Evolutionary conservation across 2,797 vertebrate genomes (phyloP).

Genomic region (Semotilus atromaculatus): DNA sequence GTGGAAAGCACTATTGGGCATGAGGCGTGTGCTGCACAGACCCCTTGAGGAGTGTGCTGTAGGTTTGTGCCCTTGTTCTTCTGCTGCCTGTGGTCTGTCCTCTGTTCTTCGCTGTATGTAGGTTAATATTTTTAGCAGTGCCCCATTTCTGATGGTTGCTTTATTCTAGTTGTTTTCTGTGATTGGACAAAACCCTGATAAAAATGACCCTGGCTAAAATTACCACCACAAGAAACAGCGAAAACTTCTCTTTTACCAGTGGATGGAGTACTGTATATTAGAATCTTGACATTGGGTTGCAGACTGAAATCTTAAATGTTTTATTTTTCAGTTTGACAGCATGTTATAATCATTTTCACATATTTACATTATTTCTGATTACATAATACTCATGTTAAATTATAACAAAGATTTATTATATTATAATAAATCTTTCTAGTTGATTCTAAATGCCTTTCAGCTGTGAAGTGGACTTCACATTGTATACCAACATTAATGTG

Average conservation of each 20-base stretch:
- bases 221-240: constrained; percentile 26
- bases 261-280: background rate
- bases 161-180: constrained; percentile 61
- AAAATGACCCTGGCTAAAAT: constrained; percentile 37
- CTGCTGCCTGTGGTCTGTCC: constrained; percentile 36
- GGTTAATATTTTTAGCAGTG: constrained; percentile 80
- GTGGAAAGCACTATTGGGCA: background rate
- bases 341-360: background rate
- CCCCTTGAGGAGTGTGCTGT: background rate
- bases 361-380: background rate
- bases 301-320: background rate
- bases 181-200: constrained; percentile 29
- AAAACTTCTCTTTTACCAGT: background rate
- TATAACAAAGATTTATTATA: background rate
- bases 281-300: background rate
- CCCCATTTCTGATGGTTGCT: constrained; percentile 69
- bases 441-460: background rate
- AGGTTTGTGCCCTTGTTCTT: constrained; percentile 42
- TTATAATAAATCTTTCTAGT: background rate
- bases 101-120: constrained; percentile 65
- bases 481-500: too few relatives aligned
- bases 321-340: background rate
- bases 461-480: too few relatives aligned
- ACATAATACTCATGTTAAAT: background rate
- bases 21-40: background rate